phyloP scores from a whole-genome alignment of 2,113 vertebrate genomes.

The Axis porcinus region DNA sequence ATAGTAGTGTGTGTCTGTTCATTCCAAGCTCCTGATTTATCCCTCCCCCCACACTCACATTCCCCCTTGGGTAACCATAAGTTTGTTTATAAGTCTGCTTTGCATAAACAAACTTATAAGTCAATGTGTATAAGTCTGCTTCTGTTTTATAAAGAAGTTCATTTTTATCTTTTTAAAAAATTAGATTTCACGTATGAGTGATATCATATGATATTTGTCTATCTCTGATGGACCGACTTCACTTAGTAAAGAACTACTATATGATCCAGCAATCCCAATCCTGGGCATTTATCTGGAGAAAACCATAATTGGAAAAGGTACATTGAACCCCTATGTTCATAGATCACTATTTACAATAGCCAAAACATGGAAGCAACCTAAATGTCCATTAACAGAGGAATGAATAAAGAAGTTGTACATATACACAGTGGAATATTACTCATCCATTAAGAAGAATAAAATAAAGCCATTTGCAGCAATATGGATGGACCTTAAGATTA shows the following conservation, averaged over 20 bases:
- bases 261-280: neutral
- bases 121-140: neutral
- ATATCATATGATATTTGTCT: neutral
- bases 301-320: neutral
- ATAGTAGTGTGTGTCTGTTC: neutral
- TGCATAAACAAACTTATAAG: too few species aligned
- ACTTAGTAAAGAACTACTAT: neutral
- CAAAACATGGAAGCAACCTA: neutral
- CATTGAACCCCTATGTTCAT: neutral
- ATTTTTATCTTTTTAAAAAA: neutral
- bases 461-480: neutral
- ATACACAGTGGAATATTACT: neutral
- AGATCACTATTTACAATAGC: neutral
- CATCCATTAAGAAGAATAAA: neutral
- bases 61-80: neutral
- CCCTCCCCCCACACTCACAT: neutral
- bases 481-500: neutral
- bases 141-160: neutral
- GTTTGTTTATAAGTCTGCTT: neutral
- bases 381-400: neutral
- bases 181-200: neutral
- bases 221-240: neutral
- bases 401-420: neutral
- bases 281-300: neutral
- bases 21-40: neutral